Evolutionary conservation across 2,888 invertebrate genomes (phyloP), one percentile per base, ranked within the genome.

Genomic region (Thecocarcelia acutangulata): DNA sequence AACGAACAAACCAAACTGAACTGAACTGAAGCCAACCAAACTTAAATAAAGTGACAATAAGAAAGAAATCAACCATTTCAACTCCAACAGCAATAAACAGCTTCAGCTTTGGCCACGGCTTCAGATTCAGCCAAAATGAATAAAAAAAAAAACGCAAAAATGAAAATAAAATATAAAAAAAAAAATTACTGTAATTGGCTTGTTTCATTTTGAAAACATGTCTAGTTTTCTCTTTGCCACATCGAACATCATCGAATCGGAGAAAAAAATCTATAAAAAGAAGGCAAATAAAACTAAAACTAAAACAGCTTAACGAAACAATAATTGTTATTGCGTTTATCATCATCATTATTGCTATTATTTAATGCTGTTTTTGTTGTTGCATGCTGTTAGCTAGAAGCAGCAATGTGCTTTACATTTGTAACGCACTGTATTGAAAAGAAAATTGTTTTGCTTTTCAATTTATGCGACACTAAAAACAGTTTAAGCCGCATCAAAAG

Each of bases 151-250:
- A 13, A 37, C 33, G 42, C 59, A 44, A 52, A 37, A 24, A n/a
- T n/a, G n/a, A n/a, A n/a, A n/a, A n/a, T n/a, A n/a, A n/a, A n/a
- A n/a, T n/a, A n/a, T n/a, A n/a, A 50, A 68, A 69, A 69, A n/a
- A n/a, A n/a, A 77, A 70, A 64, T 50, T 70, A 69, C 69, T 78
- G 63, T 82, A 82, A 82, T 78, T 82, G 82, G 77, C 73, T 77
- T 77, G 73, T 76, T 81, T 68, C 77, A 50, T 58, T 56, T 64
- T 74, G 15, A 72, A 77, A 81, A 81, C 81, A 77, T 81, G 82
- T 78, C 74, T 58, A 69, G 82, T 82, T 82, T 82, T 82, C 82
- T 82, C 82, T 74, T 74, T 78, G 52, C 82, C 61, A 77, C 73
- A 58, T 72, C 46, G 40, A 64, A 66, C 58, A 61, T 24, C 46